Base-by-base conservation (phyloP, 2,797 vertebrate genomes). In the Myiotriccus ornatus region DNA sequence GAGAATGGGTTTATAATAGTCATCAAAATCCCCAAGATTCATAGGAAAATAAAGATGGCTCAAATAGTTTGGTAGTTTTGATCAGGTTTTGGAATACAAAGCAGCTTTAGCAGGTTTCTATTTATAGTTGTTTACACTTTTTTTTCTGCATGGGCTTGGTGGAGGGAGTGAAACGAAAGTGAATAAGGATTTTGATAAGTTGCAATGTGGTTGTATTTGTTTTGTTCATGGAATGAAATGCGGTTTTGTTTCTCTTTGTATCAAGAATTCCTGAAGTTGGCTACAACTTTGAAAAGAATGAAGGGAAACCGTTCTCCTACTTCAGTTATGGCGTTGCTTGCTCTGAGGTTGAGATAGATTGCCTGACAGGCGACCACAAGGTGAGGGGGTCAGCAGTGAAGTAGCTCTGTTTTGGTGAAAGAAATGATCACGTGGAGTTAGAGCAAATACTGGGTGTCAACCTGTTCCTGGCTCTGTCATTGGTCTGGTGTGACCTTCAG, bases 331-430 rank as follows among this genome's bases (percentile, higher is more conserved):
- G 99, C 0, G 99, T 99, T 39, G 98, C 99, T 27, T 99, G 98
- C 90, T 99, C 99, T 0, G 99, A 99, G 95, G 99, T 99, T 94
- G 99, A 99, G 95, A 97, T 99, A 46, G 99, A 99, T 97, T 99
- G 99, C 90, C 97, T 99, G 79, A 99, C 99, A 10, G 99, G 99
- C 25, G 98, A 98, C 85, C 99, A 99, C 94, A 99, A 99, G 99
- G 99, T 99, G 96, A 97, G 96, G 37, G 19, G 35, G 32, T 64
- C 67, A 86, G 57, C 76, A 47, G 37, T 63, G 88, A 79, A 93
- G 56, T 46, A 88, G 24, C 35, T 28, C 27, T 60, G 79, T 85
- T 91, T 49, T 60, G 53, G n/a, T 76, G 62, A 83, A 55, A 50
- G 39, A 92, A 88, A 86, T 22, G 10, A 53, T 60, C 56, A 52